Evolutionary conservation across 2,888 invertebrate species (phyloP), one percentile per base, ranked within the genome.

Genomic region (Dilophus febrilis): DNA sequence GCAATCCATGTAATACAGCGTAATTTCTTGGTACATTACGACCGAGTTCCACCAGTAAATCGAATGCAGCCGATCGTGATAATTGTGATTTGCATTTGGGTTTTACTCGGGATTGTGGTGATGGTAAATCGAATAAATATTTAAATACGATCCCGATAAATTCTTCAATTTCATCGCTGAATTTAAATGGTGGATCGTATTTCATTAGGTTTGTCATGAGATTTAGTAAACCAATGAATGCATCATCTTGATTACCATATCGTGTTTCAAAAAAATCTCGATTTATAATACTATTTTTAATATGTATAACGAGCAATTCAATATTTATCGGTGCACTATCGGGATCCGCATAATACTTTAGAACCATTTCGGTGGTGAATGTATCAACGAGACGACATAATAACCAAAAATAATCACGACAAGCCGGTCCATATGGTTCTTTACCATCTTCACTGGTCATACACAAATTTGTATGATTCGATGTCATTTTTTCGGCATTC

Each of bases 61-160:
- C 92, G 55, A 87, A 94, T 0, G 91, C 88, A 2, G 90, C 85
- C 0, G 88, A 83, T 37, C 94, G 71, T 0, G 91, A 83, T 28
- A 84, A 75, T 41, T 81, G 82, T 8, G 90, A 86, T 60, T 94
- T 94, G 63, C 92, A 94, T 59, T 91, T 91, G 0, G 94, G 92
- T 32, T 90, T 72, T 52, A 86, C 80, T 2, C 88, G 74, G 49
- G 82, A 74, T 35, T 77, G 74, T 0, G 90, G 84, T 50, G 81
- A 86, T 0, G 92, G 90, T 45, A 92, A 72, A 42, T 87, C 87
- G 57, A 94, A 94, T 2, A 92, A 67, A 56, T 84, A 87, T 35
- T 84, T 79, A 54, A 91, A 91, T 1, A 87, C 72, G 66, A 80
- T 64, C 19, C 64, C 63, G 44, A 61, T 62, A 45, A 63, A 61